phyloP scores from a whole-genome alignment of 1,140 invertebrate species.

The Aradophagus sp. region DNA sequence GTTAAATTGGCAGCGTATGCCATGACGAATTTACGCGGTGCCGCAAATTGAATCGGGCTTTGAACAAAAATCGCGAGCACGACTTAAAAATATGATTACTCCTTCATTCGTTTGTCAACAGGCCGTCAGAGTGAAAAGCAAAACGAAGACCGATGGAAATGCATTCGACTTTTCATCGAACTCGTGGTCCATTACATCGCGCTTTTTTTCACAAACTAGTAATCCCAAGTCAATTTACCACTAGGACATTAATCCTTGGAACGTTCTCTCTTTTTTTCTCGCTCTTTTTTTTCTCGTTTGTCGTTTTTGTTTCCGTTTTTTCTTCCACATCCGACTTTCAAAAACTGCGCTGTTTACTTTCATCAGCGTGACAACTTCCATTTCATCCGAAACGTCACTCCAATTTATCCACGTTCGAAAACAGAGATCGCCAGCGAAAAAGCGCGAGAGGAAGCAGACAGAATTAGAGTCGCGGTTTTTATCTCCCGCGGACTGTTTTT shows the following conservation, averaged over 20 bases:
- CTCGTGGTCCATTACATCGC: conserved; percentile 10
- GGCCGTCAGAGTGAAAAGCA: neutral
- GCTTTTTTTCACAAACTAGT: conserved; percentile 10
- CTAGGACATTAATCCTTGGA: conserved; percentile 27
- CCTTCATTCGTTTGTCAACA: no score
- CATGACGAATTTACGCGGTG: conserved; percentile 14
- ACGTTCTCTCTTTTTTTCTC: no score
- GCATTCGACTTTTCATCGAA: conserved; percentile 20
- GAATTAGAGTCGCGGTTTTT: no score
- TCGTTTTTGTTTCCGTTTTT: neutral
- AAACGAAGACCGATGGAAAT: conserved; percentile 3
- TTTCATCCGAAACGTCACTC: conserved; percentile 24
- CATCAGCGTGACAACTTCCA: conserved; percentile 32
- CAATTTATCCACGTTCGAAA: conserved; percentile 19
- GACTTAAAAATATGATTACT: no score
- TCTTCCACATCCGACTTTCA: conserved; percentile 14
- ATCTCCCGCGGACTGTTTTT: no score
- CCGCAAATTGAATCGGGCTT: conserved; percentile 20
- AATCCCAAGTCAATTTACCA: conserved; percentile 18
- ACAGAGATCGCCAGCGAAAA: conserved; percentile 6
- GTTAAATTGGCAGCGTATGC: conserved; percentile 15
- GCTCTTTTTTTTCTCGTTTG: no score
- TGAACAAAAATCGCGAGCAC: no score
- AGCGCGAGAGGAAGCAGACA: neutral
- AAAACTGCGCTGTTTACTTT: conserved; percentile 34